Conservation (phyloP, 2,113 vertebrate genomes). For the Paradoxurus hermaphroditus region DNA sequence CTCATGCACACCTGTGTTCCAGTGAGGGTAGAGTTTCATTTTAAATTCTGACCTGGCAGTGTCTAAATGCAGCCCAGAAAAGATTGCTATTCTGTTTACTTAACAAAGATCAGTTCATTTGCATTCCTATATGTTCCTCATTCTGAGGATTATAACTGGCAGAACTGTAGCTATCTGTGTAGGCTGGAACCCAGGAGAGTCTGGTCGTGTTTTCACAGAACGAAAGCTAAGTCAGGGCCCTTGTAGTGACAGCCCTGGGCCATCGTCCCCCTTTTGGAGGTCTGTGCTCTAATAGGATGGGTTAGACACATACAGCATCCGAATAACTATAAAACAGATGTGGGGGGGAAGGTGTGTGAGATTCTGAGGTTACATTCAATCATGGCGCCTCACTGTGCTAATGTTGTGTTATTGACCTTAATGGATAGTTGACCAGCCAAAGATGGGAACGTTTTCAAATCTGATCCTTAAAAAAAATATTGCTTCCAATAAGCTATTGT, state of each 20-base stretch:
- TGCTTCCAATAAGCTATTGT: background rate
- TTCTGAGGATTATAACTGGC: background rate
- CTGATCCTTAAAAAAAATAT: background rate
- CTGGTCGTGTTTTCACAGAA: background rate
- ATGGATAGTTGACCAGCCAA: background rate
- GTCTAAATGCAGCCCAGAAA: background rate
- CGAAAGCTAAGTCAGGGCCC: background rate
- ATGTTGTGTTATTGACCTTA: background rate
- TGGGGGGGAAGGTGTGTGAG: background rate
- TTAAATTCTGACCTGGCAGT: background rate
- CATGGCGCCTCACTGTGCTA: background rate
- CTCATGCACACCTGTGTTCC: accelerated
- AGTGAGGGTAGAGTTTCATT: background rate
- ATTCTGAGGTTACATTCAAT: background rate
- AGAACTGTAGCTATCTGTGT: background rate
- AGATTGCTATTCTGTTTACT: background rate
- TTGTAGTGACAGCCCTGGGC: background rate
- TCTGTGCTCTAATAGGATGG: background rate
- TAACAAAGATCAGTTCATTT: background rate
- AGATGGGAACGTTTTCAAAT: background rate
- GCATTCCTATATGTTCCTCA: background rate
- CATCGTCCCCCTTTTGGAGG: background rate
- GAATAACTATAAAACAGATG: background rate
- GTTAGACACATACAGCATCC: background rate
- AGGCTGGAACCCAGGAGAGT: background rate